Percentiles rank a stretch among this genome's conserved stretches.
Evolutionary conservation across 2,888 invertebrate genomes (phyloP).

Genomic region (Drosophila crucigera): DNA sequence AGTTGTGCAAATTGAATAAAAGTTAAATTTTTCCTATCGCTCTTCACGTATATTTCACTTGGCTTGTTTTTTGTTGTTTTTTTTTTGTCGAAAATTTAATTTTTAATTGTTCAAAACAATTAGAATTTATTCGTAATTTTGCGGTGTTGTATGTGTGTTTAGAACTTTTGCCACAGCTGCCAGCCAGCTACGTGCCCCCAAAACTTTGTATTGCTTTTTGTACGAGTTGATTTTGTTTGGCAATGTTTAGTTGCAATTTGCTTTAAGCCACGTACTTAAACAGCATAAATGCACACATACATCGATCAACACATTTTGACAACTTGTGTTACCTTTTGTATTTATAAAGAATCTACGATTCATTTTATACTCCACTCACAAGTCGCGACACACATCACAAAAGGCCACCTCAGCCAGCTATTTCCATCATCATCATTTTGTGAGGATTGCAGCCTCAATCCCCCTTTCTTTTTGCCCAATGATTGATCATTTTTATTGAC

Average conservation of each 20-base stretch:
- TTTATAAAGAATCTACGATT: constrained; percentile 6
- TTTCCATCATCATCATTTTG: constrained; percentile 22
- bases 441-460: constrained; percentile 9
- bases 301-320: constrained; percentile 43
- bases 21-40: constrained; percentile 35
- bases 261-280: constrained; percentile 34
- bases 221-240: constrained; percentile 25
- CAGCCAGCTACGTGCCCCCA: constrained; percentile 59
- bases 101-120: constrained; percentile 80
- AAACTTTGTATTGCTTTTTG: constrained; percentile 39
- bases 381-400: constrained; percentile 22
- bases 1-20: constrained; percentile 73
- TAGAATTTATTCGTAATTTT: constrained; percentile 78
- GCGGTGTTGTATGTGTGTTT: constrained; percentile 32
- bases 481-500: constrained; percentile 79
- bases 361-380: constrained; percentile 25
- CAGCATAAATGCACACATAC: constrained; percentile 9
- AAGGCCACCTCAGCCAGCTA: constrained; percentile 16
- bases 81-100: constrained; percentile 55
- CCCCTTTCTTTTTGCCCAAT: constrained; percentile 31
- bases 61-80: constrained; percentile 26
- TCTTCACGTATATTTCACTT: constrained; percentile 31
- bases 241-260: constrained; percentile 37
- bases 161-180: constrained; percentile 59
- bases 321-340: constrained; percentile 12